Base-by-base conservation (phyloP, 2,888 invertebrate species). In the Acrocyrtus sp. region DNA sequence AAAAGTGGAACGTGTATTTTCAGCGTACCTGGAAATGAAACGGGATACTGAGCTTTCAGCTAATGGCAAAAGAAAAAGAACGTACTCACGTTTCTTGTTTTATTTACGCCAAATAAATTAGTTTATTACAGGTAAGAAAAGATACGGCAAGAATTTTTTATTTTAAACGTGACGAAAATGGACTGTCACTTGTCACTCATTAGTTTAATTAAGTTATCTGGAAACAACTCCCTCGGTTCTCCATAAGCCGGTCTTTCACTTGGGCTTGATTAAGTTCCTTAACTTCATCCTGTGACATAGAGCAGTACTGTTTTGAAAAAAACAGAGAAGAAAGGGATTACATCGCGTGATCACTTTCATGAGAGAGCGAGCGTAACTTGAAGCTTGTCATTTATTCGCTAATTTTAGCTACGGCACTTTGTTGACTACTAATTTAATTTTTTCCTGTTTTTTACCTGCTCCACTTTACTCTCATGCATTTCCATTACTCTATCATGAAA, bases 401-500 rank as follows among this genome's bases (percentile, higher is more conserved):
- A 47, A 47, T n/a, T 6, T 6, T 47, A n/a, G 5, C 17, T 10
- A 6, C 6, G n/a, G n/a, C 45, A 45, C 45, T 17, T 19, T 34
- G 34, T 21, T 43, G 19, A 5, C 6, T n/a, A 27, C 24, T 12
- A 41, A 17, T 15, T 15, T 24, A 12, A 5, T 5, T 34, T 34
- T n/a, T n/a, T 8, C 21, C 22, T 27, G 10, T 41, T 48, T 12
- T 1, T 50, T 67, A 78, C 78, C 78, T 78, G 78, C 1, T 72
- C 72, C 27, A 79, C 72, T 67, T 79, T 79, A 19, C 70, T 76
- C 43, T 77, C 78, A 62, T 79, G 78, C 29, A 74, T 72, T 26
- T 77, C 74, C 39, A 79, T 45, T 22, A 79, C 50, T 34, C 77
- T 60, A 34, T 79, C 78, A 57, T 79, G 78, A 60, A 79, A 79